Evolutionary conservation across 2,113 vertebrate genomes (phyloP), one percentile per base, ranked within the genome.

Genomic region (Leucopternis melanops): DNA sequence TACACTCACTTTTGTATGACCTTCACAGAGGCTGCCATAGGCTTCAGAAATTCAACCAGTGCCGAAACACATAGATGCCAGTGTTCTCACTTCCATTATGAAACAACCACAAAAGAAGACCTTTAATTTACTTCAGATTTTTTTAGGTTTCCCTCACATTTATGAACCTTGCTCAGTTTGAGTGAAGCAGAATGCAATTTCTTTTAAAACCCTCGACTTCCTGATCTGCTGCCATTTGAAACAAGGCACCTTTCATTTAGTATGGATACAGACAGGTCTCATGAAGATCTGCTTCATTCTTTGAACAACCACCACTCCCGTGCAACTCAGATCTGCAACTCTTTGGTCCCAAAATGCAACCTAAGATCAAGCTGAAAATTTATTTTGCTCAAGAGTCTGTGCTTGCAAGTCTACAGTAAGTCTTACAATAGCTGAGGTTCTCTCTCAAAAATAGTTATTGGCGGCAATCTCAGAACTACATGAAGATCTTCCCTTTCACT

Each of bases 1-100:
- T 1, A 40, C 1, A 0, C 3, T 2, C 42, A 18, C 40, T 70
- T 70, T 4, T 11, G 8, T 29, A 4, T 31, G 20, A 92, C 52
- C 20, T 86, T 66, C 80, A 58, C 42, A 69, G 25, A 49, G 26
- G 66, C 29, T 58, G 58, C 42, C 82, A 62, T 0, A 38, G 50
- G 40, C 50, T 86, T 74, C 86, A 67, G 63, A 83, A 81, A 81
- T 16, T 25, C 50, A 66, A 44, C 38, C 31, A n/a, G 7, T 29
- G 29, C 47, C 65, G 47, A 31, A 74, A 72, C 50, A 71, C 42
- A 80, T 25, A 86, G 22, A 86, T 27, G 25, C 3, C n/a, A 88
- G 5, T 9, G 10, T 12, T 82, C 44, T 54, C 49, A 18, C 12
- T 80, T 63, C 52, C 52, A 54, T 29, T 54, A 54, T 54, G 26